Base-by-base conservation (phyloP, 2,113 vertebrate species). In the Gobio gobio region DNA sequence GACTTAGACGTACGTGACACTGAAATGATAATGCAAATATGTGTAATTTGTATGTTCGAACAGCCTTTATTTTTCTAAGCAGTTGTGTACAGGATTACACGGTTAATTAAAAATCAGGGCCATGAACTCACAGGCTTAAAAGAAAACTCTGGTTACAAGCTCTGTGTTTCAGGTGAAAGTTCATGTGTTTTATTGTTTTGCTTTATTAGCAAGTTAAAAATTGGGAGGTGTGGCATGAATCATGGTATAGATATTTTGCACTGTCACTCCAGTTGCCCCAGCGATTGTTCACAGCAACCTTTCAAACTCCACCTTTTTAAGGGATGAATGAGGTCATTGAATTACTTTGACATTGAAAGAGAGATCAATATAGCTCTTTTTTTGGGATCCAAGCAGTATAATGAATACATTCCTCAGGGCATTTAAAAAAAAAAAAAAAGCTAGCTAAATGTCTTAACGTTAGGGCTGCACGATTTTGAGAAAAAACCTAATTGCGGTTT, bases 1-100 rank as follows among this genome's bases (percentile, higher is more conserved):
- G 88, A 84, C 79, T 79, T 81, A 64, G 73, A 59, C 73, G 58
- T 49, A 78, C 80, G 49, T 87, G 58, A 82, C 64, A 58, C 40
- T 40, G 80, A 24, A 82, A 66, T 26, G 33, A 82, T 82, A 56
- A 82, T 33, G 29, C 64, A 82, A 56, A 26, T 72, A 40, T 36
- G 10, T 79, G 45, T 33, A 22, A 64, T 70, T 74, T 76, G 40
- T 63, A 70, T 45, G 33, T 51, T 72, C 29, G 22, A 43, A 70
- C 81, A 7, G 9, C 74, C 13, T 79, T 20, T 1, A 24, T 49
- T 74, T 29, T 77, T 77, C 75, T 20, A 7, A 33, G 47, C 54
- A 40, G 22, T 45, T 24, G 33, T 18, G 10, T 63, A 45, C 77
- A 40, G 36, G 36, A 79, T 72, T 56, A 72, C 40, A 49, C 45